Evolutionary conservation across 2,888 invertebrate genomes (phyloP), one percentile per base, ranked within the genome.

Genomic region (Parapristionchus giblindavisi): DNA sequence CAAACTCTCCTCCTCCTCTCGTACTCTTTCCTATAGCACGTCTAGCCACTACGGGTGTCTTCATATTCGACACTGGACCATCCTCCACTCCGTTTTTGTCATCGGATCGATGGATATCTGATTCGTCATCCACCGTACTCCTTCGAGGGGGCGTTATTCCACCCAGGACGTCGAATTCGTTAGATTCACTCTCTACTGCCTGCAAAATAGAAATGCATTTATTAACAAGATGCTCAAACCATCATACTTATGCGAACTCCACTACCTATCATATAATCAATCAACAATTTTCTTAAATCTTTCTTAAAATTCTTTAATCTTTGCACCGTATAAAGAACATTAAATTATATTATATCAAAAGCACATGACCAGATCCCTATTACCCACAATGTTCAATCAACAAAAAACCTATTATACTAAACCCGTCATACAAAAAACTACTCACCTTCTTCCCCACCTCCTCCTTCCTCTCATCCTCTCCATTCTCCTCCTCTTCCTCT

Each of bases 31-130:
- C 66, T 29, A 32, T 66, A 32, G 34, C 66, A n/a, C 51, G 32
- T 48, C 66, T 34, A 29, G 21, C 27, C 66, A 51, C n/a, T n/a
- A n/a, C 51, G 32, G 66, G 66, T 32, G 66, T 66, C 66, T 66
- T 66, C 51, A 66, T 51, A 27, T 8, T 17, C 0, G 32, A 3
- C n/a, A 24, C 51, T 21, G 29, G n/a, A 32, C 51, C 66, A 48
- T 32, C 56, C 8, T 54, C 56, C 56, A n/a, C 56, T 54, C 56
- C 17, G 14, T n/a, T 24, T 24, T 54, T 48, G 48, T 21, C 48
- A 14, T 48, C 48, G 11, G 48, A 48, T 21, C 48, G 21, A 14
- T 48, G 48, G 48, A 48, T 11, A 48, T 14, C 11, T 48, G 48
- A 48, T 48, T 21, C 48, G 48, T 48, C 48, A 14, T 48, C 48